phyloP scores from a whole-genome alignment of 2,888 invertebrate genomes.

The Pterostichus madidus region DNA sequence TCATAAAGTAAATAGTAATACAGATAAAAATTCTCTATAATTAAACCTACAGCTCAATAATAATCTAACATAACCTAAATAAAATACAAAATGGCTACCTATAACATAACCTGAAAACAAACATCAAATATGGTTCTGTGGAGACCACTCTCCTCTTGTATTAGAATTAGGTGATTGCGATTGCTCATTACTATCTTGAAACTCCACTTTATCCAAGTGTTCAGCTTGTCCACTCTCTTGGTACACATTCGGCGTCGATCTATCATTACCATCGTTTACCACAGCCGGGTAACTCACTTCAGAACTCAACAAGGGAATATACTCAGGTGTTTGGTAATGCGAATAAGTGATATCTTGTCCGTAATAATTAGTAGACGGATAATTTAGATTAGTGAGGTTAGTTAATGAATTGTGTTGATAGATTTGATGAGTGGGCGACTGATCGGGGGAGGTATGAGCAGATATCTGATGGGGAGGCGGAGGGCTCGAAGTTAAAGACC shows the following conservation, averaged over 20 bases:
- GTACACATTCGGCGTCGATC: conserved; percentile 72
- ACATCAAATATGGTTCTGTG: conserved; percentile 70
- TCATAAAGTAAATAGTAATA: conserved; percentile 3
- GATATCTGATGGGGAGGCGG: conserved; percentile 75
- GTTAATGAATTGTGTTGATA: conserved; percentile 75
- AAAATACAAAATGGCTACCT: conserved; percentile 1
- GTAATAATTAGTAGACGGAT: conserved; percentile 74
- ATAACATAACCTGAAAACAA: conserved; percentile 14
- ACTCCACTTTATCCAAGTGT: conserved; percentile 70
- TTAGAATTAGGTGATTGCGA: conserved; percentile 71
- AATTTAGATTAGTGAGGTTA: conserved; percentile 74
- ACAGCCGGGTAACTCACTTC: conserved; percentile 73
- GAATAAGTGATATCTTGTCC: conserved; percentile 73
- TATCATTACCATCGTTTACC: conserved; percentile 70
- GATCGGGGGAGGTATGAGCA: conserved; percentile 74
- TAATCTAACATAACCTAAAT: background rate
- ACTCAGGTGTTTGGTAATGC: conserved; percentile 75
- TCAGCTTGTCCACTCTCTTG: conserved; percentile 72
- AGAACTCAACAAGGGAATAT: conserved; percentile 73
- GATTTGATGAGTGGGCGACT: conserved; percentile 75
- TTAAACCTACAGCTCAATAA: background rate
- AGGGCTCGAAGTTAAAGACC: conserved; percentile 76
- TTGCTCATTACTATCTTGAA: conserved; percentile 69
- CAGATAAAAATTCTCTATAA: background rate
- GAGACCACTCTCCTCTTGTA: conserved; percentile 73